Conservation (phyloP, 2,888 invertebrate genomes). For the Hypsopygia costalis region DNA sequence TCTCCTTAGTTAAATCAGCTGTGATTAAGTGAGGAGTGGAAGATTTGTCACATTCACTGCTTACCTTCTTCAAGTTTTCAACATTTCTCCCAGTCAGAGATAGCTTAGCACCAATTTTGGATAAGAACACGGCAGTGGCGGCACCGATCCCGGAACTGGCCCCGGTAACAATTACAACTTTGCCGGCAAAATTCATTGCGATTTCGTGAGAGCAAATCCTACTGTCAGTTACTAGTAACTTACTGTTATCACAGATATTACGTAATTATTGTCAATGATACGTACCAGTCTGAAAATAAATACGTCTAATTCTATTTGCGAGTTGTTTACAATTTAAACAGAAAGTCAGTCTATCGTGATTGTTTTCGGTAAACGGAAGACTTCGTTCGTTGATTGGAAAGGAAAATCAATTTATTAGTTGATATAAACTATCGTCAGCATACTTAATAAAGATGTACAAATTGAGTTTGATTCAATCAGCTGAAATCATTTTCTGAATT, state of each 20-base stretch:
- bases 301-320: too few relatives aligned
- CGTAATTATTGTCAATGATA: neutral
- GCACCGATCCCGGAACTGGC: conserved; percentile 94
- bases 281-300: conserved; percentile 7
- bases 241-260: neutral
- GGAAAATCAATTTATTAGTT: too few relatives aligned
- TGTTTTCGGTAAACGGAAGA: too few relatives aligned
- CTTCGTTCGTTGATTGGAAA: too few relatives aligned
- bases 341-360: too few relatives aligned
- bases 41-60: conserved; percentile 56
- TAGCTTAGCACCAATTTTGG: conserved; percentile 87
- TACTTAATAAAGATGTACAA: too few relatives aligned
- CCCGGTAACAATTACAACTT: conserved; percentile 88
- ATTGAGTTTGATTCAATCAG: too few relatives aligned
- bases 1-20: conserved; percentile 88
- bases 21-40: conserved; percentile 78
- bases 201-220: conserved; percentile 1
- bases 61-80: conserved; percentile 79
- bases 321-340: too few relatives aligned
- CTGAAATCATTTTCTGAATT: too few relatives aligned
- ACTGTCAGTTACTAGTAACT: neutral
- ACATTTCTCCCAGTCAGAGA: conserved; percentile 85
- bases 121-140: conserved; percentile 88
- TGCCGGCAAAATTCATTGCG: conserved; percentile 82
- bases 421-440: too few relatives aligned